Percentiles rank a stretch among this genome's conserved stretches.
Evolutionary conservation across 2,797 vertebrate genomes (phyloP).

Genomic region (Neosalanx taihuensis): DNA sequence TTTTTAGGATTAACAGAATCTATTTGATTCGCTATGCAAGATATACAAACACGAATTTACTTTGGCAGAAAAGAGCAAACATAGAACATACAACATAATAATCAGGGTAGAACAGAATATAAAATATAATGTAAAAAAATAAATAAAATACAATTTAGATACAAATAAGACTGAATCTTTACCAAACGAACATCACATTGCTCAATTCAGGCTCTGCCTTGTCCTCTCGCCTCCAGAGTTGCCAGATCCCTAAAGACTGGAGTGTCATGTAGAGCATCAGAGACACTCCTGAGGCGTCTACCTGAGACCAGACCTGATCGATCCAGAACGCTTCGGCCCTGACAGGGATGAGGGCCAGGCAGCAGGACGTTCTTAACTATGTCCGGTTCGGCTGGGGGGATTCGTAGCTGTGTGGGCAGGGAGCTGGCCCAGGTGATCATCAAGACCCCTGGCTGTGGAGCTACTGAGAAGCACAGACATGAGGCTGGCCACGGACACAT

Average conservation of each 20-base stretch:
- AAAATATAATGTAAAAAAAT: too few species aligned
- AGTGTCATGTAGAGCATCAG: slow-evolving; percentile 98
- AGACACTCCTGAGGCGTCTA: slow-evolving; percentile 93
- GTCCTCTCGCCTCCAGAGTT: slow-evolving; percentile 75
- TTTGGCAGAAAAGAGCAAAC: too few species aligned
- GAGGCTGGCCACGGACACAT: slow-evolving; percentile 84
- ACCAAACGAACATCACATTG: too few species aligned
- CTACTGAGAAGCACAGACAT: slow-evolving; percentile 81
- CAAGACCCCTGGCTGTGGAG: slow-evolving; percentile 89
- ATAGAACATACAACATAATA: too few species aligned
- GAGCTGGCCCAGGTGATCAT: slow-evolving; percentile 87
- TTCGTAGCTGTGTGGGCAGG: slow-evolving; percentile 86
- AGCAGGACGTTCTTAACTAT: slow-evolving; percentile 82
- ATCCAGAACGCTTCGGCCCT: slow-evolving; percentile 83
- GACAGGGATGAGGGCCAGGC: slow-evolving; percentile 64
- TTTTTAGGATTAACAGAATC: too few species aligned
- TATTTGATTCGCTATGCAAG: too few species aligned
- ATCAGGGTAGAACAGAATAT: too few species aligned
- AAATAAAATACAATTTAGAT: too few species aligned
- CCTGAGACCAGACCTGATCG: slow-evolving; percentile 79
- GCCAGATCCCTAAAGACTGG: slow-evolving; percentile 97
- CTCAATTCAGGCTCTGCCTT: not conserved
- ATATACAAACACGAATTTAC: too few species aligned
- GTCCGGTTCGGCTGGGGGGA: slow-evolving; percentile 91
- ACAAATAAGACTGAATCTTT: too few species aligned